Percentiles rank a stretch among this genome's conserved stretches.
Evolutionary conservation across 2,888 invertebrate genomes (phyloP).

Genomic region (Melanophora roralis): DNA sequence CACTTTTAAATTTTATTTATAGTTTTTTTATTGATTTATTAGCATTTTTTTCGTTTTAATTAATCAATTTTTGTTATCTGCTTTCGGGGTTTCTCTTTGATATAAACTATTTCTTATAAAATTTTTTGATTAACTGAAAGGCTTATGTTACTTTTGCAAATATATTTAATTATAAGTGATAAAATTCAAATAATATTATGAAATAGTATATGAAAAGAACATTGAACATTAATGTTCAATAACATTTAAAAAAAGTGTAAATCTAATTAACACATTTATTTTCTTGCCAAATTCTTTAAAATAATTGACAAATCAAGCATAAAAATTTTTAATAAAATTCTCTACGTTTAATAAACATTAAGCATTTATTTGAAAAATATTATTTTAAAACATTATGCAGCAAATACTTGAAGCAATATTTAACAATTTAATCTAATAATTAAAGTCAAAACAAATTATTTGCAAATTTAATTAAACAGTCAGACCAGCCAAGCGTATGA

Average conservation of each 20-base stretch:
- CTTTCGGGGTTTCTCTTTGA: too few relatives aligned
- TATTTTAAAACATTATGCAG: too few relatives aligned
- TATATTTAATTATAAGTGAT: conserved; percentile 7
- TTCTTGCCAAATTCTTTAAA: conserved; percentile 39
- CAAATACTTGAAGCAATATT: neutral
- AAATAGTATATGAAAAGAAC: too few relatives aligned
- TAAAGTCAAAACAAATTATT: neutral
- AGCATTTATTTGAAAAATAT: neutral
- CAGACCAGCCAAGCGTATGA: conserved; percentile 7
- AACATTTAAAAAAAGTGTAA: too few relatives aligned
- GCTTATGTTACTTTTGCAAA: conserved; percentile 1
- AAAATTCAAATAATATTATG: neutral
- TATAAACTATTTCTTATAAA: too few relatives aligned
- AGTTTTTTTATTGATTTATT: too few relatives aligned
- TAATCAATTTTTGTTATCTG: neutral
- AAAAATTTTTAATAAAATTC: neutral
- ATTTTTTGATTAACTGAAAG: neutral
- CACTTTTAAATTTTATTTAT: too few relatives aligned
- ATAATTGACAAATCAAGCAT: conserved; percentile 30
- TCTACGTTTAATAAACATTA: neutral
- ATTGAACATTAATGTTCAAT: too few relatives aligned
- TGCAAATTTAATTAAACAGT: neutral
- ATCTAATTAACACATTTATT: too few relatives aligned
- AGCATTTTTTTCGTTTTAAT: conserved; percentile 4
- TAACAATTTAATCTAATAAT: too few relatives aligned